Conservation (phyloP, 2,113 vertebrate species). For the Xiphias gladius region DNA sequence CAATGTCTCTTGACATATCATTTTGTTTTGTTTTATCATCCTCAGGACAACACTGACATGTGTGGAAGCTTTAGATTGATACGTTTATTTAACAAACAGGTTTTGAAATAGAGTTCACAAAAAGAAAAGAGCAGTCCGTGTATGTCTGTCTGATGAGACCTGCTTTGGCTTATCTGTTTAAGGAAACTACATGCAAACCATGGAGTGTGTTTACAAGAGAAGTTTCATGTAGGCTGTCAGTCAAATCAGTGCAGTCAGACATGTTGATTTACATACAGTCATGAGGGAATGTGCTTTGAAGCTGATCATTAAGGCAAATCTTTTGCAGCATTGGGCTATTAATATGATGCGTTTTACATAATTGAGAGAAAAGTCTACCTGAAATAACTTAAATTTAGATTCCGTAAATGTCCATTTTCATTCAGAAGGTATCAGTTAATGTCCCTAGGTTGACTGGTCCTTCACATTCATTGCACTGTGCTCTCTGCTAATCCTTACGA, state of each 20-base stretch:
- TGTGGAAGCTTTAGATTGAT: conserved; percentile 31
- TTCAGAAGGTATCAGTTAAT: conserved; percentile 59
- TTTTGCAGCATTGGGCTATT: background rate
- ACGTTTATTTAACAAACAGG: conserved; percentile 5
- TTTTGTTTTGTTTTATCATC: conserved; percentile 29
- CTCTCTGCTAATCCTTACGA: conserved; percentile 73
- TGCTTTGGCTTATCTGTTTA: conserved; percentile 20
- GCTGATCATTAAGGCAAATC: background rate
- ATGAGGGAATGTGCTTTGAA: conserved; percentile 43
- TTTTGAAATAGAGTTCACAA: conserved; percentile 28
- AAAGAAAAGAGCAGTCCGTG: background rate
- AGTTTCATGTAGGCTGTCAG: conserved; percentile 42
- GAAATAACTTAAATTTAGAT: conserved; percentile 40
- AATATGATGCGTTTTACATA: conserved; percentile 21
- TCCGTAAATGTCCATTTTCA: conserved; percentile 53
- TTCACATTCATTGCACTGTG: conserved; percentile 51
- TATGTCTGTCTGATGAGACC: conserved; percentile 10
- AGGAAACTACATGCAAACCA: conserved; percentile 7
- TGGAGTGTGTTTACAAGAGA: conserved; percentile 51
- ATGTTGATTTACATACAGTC: conserved; percentile 44
- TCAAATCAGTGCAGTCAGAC: conserved; percentile 45
- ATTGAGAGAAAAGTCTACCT: conserved; percentile 13
- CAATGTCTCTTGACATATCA: conserved; percentile 15
- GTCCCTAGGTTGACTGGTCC: conserved; percentile 54
- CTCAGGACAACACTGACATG: background rate